Evolutionary conservation across 2,797 vertebrate genomes (phyloP), one percentile per base, ranked within the genome.

Genomic region (Sebastes oblongus): DNA sequence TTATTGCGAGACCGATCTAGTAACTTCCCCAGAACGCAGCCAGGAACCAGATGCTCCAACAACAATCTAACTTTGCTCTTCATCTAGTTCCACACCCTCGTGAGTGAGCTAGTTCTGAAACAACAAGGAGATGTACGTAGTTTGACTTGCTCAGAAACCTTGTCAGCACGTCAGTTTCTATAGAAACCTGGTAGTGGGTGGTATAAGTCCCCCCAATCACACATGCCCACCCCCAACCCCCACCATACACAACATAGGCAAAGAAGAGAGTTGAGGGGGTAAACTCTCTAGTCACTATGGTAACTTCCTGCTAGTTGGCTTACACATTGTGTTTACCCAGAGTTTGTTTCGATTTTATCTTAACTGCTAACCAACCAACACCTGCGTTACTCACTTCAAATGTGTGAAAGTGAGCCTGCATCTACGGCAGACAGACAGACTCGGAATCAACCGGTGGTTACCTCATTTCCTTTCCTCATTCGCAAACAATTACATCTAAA

Each of bases 91-190:
- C 77, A 82, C 86, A 67, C 76, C 75, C 82, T 86, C 34, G 18
- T 52, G 50, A 22, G 80, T 52, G 77, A 77, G 82, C 69, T 8
- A 32, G 39, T 62, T 72, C 66, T 27, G 34, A 86, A 77, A 85
- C 66, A 75, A 62, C 81, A 64, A 79, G 50, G 77, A 87, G 56
- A 46, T 64, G 56, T 39, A 39, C 36, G 13, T 2, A 64, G 61
- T 78, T 73, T 66, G 75, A 83, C 78, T 81, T 61, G 72, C 61
- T 87, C 79, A 82, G 82, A 88, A 82, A 88, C 77, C 58, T 46
- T 77, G 27, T 89, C 77, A 85, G 85, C 62, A 10, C 77, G 83
- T 82, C 86, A 80, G 90, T 94, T 94, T 88, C 93, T 86, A 92
- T 92, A 89, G 92, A 89, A 94, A 94, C 89, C 74, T 84, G 69